A percentile compares a stretch with the other conserved stretches of the same genome.
These are phyloP conservation scores for Lytechinus variegatus DNA, from an alignment of 35 echinoderm and acorn worm genomes.

Conservation along the genomic window DNA sequence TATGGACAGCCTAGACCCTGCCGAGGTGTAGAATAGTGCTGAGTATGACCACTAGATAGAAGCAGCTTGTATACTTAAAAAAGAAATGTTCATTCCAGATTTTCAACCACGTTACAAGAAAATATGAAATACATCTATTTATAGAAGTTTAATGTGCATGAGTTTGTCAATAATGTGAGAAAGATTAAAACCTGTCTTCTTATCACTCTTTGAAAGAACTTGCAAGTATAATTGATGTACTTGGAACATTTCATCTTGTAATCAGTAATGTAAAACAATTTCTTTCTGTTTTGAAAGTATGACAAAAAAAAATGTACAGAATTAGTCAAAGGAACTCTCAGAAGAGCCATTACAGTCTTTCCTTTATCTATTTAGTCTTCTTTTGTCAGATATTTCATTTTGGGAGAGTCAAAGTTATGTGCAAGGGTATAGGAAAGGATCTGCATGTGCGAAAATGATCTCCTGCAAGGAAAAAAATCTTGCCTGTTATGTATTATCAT, in stretches of 20 bases:
- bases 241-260: neutral
- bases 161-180: neutral
- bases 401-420: neutral
- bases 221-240: neutral
- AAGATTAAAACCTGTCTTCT: neutral
- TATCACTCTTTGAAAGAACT: neutral
- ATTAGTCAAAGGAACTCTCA: neutral
- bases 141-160: neutral
- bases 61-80: neutral
- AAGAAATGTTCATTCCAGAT: neutral
- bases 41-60: neutral
- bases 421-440: neutral
- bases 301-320: neutral
- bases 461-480: neutral
- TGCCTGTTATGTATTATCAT: neutral
- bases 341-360: neutral
- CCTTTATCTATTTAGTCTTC: neutral
- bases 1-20: neutral
- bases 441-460: neutral
- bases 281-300: neutral
- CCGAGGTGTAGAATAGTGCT: neutral
- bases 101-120: neutral
- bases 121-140: neutral
- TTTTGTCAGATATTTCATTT: neutral
- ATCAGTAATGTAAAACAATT: neutral